These are phyloP conservation scores for Harmothoe impar DNA, from an alignment of 2,888 invertebrate genomes.

Conservation along the genomic window DNA sequence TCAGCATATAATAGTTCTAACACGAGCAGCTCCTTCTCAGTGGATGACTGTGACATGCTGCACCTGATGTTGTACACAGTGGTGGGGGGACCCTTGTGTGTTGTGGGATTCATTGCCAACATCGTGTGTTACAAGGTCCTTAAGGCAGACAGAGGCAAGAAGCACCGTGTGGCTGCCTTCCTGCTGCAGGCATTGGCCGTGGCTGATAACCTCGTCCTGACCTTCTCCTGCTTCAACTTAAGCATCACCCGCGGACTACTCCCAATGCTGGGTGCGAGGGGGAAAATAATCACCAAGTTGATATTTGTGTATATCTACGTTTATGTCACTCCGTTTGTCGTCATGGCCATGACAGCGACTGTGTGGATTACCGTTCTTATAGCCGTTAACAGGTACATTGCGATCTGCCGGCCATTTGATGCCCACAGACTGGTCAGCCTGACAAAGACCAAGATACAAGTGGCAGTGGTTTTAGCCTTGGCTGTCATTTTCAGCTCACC, in stretches of 20 bases:
- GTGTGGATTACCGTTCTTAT: conserved; percentile 70
- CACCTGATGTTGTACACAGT: no score
- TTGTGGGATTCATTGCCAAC: no score
- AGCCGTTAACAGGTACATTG: conserved; percentile 70
- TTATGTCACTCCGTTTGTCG: conserved; percentile 67
- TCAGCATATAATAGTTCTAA: no score
- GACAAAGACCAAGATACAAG: conserved; percentile 67
- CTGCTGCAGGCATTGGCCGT: conserved; percentile 70
- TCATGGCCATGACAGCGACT: conserved; percentile 66
- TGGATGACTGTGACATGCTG: no score
- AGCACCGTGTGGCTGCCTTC: no score
- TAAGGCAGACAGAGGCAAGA: no score
- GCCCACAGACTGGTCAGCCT: conserved; percentile 62
- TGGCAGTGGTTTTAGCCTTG: conserved; percentile 64
- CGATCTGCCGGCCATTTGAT: conserved; percentile 69
- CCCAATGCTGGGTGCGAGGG: conserved; percentile 18
- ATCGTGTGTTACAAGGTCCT: no score
- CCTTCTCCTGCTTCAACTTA: conserved; percentile 66
- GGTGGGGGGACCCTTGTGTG: no score
- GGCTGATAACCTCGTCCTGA: conserved; percentile 66
- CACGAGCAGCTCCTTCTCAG: no score
- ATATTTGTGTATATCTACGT: conserved; percentile 65
- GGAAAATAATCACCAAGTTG: neutral
- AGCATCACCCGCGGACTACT: conserved; percentile 67
- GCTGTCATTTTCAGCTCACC: conserved; percentile 68